phyloP scores from a whole-genome alignment of 1,140 invertebrate species.

The honey bee (Apis mellifera) region Amel_HAv3.1 CM009932.2:13197501-13198000 shows the following conservation, averaged over 20 bases:
- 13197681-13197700: background rate
- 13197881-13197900: slow-evolving; percentile 54
- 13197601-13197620: background rate
- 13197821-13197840: background rate
- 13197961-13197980: slow-evolving; percentile 52
- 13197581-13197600: background rate
- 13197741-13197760: background rate
- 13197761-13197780: too few species aligned
- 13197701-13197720: background rate
- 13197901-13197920: slow-evolving; percentile 43
- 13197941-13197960: slow-evolving; percentile 64
- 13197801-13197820: slow-evolving; percentile 11
- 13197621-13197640: slow-evolving; percentile 5
- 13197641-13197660: background rate
- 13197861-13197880: slow-evolving; percentile 10
- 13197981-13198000: slow-evolving; percentile 58
- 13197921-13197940: slow-evolving; percentile 36
- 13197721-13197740: too few species aligned
- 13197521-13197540: slow-evolving; percentile 25
- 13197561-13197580: background rate
- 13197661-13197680: background rate
- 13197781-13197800: too few species aligned
- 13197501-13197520: background rate
- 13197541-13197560: slow-evolving; percentile 27
- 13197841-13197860: slow-evolving; percentile 45